Conservation (phyloP, 2,888 invertebrate species). For the Limnephilus marmoratus region DNA sequence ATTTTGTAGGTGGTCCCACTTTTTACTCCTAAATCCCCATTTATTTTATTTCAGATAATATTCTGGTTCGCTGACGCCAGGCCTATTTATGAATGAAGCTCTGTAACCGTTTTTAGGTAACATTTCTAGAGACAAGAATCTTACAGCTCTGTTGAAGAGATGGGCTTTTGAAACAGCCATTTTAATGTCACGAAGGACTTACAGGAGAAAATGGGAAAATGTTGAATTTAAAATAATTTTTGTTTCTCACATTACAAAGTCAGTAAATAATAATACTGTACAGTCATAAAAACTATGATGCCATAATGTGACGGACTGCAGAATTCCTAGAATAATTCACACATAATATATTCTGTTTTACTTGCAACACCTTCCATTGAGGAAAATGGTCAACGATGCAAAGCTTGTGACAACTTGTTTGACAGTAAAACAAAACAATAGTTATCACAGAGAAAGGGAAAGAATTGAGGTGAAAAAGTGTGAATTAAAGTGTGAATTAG, state of each 20-base stretch:
- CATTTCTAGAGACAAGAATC: no score
- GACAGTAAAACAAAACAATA: not conserved
- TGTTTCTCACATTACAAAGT: not conserved
- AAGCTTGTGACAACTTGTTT: not conserved
- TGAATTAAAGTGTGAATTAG: not conserved
- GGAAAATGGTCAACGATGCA: not conserved
- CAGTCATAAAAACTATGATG: not conserved
- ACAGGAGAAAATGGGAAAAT: not conserved
- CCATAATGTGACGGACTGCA: not conserved
- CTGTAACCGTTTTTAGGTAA: no score
- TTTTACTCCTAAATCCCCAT: no score
- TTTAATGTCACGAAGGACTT: no score
- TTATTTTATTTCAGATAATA: no score
- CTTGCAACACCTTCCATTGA: not conserved
- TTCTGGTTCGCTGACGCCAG: no score
- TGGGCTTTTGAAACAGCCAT: no score
- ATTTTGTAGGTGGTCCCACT: no score
- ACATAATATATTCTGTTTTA: not conserved
- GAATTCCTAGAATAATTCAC: not conserved
- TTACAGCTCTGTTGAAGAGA: no score
- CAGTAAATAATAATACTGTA: not conserved
- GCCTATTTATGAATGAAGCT: no score
- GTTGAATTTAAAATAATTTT: not conserved
- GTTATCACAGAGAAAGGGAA: not conserved
- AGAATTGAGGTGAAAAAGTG: not conserved